Percentiles rank a stretch among this genome's conserved stretches.
phyloP scores from a whole-genome alignment of 1,140 invertebrate genomes.

The Megalopta genalis region DNA sequence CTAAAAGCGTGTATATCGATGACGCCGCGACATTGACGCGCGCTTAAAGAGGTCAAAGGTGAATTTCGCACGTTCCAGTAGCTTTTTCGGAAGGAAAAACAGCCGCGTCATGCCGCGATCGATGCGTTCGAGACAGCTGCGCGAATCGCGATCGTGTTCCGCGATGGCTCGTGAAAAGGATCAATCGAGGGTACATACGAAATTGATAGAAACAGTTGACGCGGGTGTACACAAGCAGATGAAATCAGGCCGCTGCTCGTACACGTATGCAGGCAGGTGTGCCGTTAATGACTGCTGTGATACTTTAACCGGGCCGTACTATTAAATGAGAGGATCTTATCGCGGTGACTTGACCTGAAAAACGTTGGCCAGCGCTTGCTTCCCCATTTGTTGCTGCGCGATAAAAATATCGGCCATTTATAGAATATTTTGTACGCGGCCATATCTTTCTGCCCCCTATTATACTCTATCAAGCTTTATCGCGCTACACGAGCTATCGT shows the following conservation, averaged over 20 bases:
- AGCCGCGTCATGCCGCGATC: not conserved
- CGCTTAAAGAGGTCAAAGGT: too few relatives aligned
- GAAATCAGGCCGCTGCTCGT: conserved; percentile 30
- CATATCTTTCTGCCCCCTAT: not conserved
- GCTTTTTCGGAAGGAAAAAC: not conserved
- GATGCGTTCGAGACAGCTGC: conserved; percentile 13
- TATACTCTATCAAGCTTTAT: not conserved
- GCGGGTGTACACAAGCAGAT: conserved; percentile 7
- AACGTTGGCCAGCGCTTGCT: conserved; percentile 20
- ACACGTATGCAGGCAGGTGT: conserved; percentile 43
- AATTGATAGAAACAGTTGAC: conserved; percentile 32
- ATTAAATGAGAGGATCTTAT: conserved; percentile 57
- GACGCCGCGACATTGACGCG: too few relatives aligned
- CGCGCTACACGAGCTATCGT: not conserved
- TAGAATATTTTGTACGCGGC: conserved; percentile 9
- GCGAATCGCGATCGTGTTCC: not conserved
- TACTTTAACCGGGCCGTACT: conserved; percentile 35
- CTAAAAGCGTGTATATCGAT: too few relatives aligned
- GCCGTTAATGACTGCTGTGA: conserved; percentile 50
- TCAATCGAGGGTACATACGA: conserved; percentile 37
- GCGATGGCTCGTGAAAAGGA: not conserved
- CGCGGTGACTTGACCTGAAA: conserved; percentile 50
- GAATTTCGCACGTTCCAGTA: not conserved
- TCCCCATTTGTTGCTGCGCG: conserved; percentile 5
- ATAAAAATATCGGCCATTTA: conserved; percentile 48